These are phyloP conservation scores for Acropternis orthonyx DNA, from an alignment of 2,797 vertebrate genomes.

Conservation along the genomic window DNA sequence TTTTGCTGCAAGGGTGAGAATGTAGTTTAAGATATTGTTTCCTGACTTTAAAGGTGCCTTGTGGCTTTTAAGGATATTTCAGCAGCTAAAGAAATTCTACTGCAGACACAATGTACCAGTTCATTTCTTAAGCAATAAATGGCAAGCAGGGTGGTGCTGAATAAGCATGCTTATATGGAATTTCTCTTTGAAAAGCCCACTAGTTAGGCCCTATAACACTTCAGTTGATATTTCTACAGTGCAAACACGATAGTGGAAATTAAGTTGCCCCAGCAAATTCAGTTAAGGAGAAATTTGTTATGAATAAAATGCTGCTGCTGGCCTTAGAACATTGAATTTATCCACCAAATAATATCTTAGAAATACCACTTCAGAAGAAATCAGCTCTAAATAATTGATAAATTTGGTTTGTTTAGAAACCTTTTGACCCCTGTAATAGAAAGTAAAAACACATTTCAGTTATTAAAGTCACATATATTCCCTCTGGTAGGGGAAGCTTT, in stretches of 20 bases:
- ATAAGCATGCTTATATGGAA: constrained; percentile 85
- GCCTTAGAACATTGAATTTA: constrained; percentile 93
- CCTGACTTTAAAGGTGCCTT: constrained; percentile 64
- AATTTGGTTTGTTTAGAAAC: constrained; percentile 91
- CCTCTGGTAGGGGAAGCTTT: constrained; percentile 79
- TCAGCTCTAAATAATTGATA: constrained; percentile 94
- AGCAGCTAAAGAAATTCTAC: constrained; percentile 57
- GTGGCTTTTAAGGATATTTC: constrained; percentile 66
- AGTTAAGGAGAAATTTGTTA: constrained; percentile 84
- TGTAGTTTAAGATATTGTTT: constrained; percentile 72
- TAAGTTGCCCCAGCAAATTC: constrained; percentile 84
- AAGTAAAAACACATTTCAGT: constrained; percentile 87
- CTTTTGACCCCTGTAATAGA: constrained; percentile 84
- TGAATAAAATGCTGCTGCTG: constrained; percentile 83
- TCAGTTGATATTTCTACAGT: constrained; percentile 81
- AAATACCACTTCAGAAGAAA: constrained; percentile 91
- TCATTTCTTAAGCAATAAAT: constrained; percentile 81
- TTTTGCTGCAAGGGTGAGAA: constrained; percentile 43
- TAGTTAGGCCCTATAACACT: constrained; percentile 80
- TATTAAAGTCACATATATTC: constrained; percentile 85
- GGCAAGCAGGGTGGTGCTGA: constrained; percentile 77
- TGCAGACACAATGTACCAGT: constrained; percentile 69
- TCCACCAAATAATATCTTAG: constrained; percentile 92
- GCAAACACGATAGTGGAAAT: constrained; percentile 82
- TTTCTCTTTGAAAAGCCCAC: constrained; percentile 80